phyloP scores from a whole-genome alignment of 2,888 invertebrate species.

The Timema podura region DNA sequence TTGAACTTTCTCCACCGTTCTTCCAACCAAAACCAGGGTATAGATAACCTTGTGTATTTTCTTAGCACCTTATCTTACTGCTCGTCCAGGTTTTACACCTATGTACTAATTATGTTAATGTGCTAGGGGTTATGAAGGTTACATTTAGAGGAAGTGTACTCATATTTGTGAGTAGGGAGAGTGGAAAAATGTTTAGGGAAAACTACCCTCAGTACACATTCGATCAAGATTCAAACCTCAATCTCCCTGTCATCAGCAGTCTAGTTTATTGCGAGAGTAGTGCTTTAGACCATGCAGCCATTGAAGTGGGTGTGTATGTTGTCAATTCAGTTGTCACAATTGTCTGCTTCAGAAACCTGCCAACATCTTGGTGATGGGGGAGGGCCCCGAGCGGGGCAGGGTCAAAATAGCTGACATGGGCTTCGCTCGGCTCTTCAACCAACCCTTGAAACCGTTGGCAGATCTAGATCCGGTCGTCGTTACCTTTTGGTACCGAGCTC shows the following conservation, averaged over 20 bases:
- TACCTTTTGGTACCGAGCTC: slow-evolving; percentile 99
- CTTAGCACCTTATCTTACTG: no score
- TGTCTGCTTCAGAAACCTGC: slow-evolving; percentile 79
- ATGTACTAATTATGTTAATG: no score
- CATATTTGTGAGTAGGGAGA: no score
- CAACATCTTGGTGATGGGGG: slow-evolving; percentile 99
- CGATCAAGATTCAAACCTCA: background rate
- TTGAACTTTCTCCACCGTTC: no score
- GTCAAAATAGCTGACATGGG: slow-evolving; percentile 99
- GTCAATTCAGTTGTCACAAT: background rate
- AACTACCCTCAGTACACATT: no score
- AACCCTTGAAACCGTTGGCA: slow-evolving; percentile 94
- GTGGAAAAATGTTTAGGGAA: no score
- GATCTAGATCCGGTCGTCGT: slow-evolving; percentile 99
- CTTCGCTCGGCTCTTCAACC: slow-evolving; percentile 95
- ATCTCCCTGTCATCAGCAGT: background rate
- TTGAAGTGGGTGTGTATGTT: background rate
- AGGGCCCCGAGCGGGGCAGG: slow-evolving; percentile 92
- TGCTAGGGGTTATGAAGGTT: no score
- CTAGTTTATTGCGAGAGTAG: no score
- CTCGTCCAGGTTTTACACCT: no score
- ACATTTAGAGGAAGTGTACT: no score
- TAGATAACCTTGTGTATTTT: no score
- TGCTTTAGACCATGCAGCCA: background rate
- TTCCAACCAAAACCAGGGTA: no score